Base-by-base conservation (phyloP, 2,888 invertebrate species). In the Micropterix aruncella region DNA sequence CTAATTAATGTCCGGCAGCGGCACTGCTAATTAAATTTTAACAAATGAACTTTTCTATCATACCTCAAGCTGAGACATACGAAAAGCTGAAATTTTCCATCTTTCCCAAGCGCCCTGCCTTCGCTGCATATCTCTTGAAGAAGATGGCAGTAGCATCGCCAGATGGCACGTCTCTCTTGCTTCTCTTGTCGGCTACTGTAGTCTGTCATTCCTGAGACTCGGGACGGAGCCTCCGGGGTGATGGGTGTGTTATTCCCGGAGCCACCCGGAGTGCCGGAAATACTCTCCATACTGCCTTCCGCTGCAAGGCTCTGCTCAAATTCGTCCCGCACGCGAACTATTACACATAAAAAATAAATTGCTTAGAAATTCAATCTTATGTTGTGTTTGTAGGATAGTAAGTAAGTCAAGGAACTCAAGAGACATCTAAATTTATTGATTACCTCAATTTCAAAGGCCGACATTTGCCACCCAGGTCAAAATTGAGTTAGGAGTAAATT, bases 11-110 rank as follows among this genome's bases (percentile, higher is more conserved):
- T n/a, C n/a, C n/a, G n/a, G n/a, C n/a, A n/a, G n/a, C n/a, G n/a
- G n/a, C n/a, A n/a, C n/a, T n/a, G n/a, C n/a, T n/a, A n/a, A n/a
- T n/a, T n/a, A n/a, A n/a, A n/a, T n/a, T n/a, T n/a, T n/a, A n/a
- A n/a, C n/a, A n/a, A n/a, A n/a, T n/a, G n/a, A n/a, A n/a, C n/a
- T n/a, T n/a, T n/a, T n/a, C n/a, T n/a, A n/a, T n/a, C n/a, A n/a
- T 63, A 94, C 94, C 94, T 83, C 53, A 91, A 79, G 57, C 92
- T 88, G 19, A 97, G 77, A 61, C 96, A 95, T 53, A 96, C 83
- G 59, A 97, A 94, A 37, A 96, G 76, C 63, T 97, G 96, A 62
- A 99, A 96, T 65, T 95, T 94, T 42, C 95, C 96, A 67, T 99
- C 97, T 63, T 97, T 97, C 44, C 97, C 99, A 16, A 93, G 73